Evolutionary conservation across 2,888 invertebrate genomes (phyloP), one percentile per base, ranked within the genome.

Genomic region (Eristalis intricaria): DNA sequence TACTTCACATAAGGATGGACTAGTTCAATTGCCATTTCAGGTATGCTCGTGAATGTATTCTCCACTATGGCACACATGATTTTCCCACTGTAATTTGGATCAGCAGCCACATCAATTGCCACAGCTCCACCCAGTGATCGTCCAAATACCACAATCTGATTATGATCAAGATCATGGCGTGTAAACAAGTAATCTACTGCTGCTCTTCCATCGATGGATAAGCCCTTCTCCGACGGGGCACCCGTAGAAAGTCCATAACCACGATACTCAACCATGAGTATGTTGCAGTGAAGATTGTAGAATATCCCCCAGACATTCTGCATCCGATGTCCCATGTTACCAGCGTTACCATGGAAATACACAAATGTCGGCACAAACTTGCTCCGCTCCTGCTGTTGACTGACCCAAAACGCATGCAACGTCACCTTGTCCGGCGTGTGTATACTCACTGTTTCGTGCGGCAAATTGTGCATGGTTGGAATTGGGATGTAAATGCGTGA

Each of bases 341-440:
- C 99, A 73, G 99, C 99, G 95, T 99, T 99, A 7, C 99, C 99
- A 94, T 99, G 99, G 89, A 99, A 96, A 93, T 97, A 98, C 70
- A 99, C 93, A 91, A 99, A 94, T 11, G 98, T 98, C 0, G 98
- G 97, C 73, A 95, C 95, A 90, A 95, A 94, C 89, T 95, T 95
- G 89, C 95, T 95, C 88, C 95, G 95, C 64, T 95, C 95, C 83
- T 94, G 94, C 1, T 95, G 94, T 92, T 97, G 97, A 90, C 96
- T 95, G 86, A 98, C 96, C 90, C 97, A 96, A 91, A 96, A 97
- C 93, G 97, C 95, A 90, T 98, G 97, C 70, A 98, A 94, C 90
- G 95, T 95, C 4, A 96, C 95, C 29, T 96, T 96, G 94, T 97
- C 97, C 73, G 94, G 94, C 73, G 96, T 96, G 91, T 95, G 95